Percentiles rank a stretch among this genome's conserved stretches.
Evolutionary conservation across 2,888 invertebrate genomes (phyloP).

Genomic region (Fragum fragum): DNA sequence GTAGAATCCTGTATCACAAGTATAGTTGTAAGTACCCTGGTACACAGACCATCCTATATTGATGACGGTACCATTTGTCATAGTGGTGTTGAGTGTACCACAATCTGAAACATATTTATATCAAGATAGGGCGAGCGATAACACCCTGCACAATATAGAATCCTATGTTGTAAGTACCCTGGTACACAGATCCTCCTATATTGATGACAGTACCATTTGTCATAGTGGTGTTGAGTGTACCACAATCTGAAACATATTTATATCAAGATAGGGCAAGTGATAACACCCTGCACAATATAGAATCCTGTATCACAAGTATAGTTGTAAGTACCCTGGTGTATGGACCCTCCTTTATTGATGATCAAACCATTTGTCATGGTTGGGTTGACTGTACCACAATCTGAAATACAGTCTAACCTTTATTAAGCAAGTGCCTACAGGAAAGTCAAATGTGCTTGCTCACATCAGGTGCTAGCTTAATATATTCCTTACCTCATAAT

Average conservation of each 20-base stretch:
- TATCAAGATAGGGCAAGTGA: background rate
- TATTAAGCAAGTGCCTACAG: background rate
- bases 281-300: conserved; percentile 29
- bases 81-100: conserved; percentile 14
- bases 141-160: conserved; percentile 31
- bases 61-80: conserved; percentile 27
- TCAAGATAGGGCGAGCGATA: background rate
- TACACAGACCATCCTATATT: conserved; percentile 42
- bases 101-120: conserved; percentile 33
- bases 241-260: conserved; percentile 38
- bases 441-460: too few relatives aligned
- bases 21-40: conserved; percentile 20
- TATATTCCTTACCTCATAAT: too few relatives aligned
- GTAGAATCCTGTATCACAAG: conserved; percentile 34
- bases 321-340: conserved; percentile 10
- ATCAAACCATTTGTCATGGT: conserved; percentile 28
- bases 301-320: conserved; percentile 39
- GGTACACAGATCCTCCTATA: conserved; percentile 41
- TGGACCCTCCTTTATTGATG: conserved; percentile 34
- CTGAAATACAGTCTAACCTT: conserved; percentile 6
- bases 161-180: background rate
- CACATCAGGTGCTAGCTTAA: too few relatives aligned
- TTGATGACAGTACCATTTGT: conserved; percentile 27
- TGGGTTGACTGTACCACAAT: conserved; percentile 30
- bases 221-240: conserved; percentile 8